Evolutionary conservation across 2,113 vertebrate species (phyloP), one percentile per base, ranked within the genome.

Genomic region (Scytalopus superciliaris): DNA sequence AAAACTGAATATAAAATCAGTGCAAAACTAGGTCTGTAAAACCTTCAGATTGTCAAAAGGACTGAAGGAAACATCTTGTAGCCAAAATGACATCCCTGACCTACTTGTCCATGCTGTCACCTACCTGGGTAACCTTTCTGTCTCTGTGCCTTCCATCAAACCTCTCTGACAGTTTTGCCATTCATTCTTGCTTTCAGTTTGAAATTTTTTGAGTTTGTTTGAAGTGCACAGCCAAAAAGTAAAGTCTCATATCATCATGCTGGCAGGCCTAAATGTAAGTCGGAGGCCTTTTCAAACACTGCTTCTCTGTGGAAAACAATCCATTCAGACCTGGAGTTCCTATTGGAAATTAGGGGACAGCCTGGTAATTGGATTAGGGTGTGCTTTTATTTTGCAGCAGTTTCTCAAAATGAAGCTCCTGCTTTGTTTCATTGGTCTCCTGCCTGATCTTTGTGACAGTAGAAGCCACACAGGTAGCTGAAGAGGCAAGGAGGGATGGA

Each of bases 361-460:
- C 19, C 73, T 93, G 62, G 42, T 84, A 94, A 94, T 92, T 89
- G 84, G 88, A 72, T 94, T 87, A 90, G 93, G 93, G 69, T 74
- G 19, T 33, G 5, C 53, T 90, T 88, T 95, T 91, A 70, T 83
- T 83, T 91, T 92, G 68, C 64, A 81, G 47, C 64, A 78, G 67
- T 84, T 89, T 86, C 93, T 95, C 76, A 78, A 73, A 72, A 62
- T n/a, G 52, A 95, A 97, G 88, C 62, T 62, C 62, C 53, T 92
- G 64, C 69, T 70, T 83, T 93, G 72, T 86, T 97, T 70, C 83
- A 86, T 77, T 84, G 94, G 96, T 95, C 8, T 2, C 31, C 50
- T 73, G 50, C 52, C 83, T 1, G 1, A 50, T 95, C 87, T 82
- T 74, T 89, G 70, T 69, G 49, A 74, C 78, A 60, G 81, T 79